A percentile compares a stretch with the other conserved stretches of the same genome.
Conservation (phyloP, 1,140 invertebrate genomes). For the Cotesia chilonis region DNA sequence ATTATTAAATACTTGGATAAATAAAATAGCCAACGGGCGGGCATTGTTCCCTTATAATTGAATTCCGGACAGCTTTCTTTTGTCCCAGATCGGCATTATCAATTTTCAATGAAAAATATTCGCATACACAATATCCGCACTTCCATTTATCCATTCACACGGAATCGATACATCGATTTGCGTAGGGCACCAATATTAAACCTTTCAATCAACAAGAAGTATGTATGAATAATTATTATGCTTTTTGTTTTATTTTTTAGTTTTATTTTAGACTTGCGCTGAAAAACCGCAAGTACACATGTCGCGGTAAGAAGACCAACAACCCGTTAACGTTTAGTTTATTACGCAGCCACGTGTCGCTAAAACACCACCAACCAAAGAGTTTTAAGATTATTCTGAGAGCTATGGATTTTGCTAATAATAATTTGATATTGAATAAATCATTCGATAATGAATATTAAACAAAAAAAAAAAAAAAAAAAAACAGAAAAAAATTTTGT, state of each 20-base stretch:
- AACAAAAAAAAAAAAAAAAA: too few species aligned
- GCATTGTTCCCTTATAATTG: constrained; percentile 1
- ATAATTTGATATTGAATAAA: too few species aligned
- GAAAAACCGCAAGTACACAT: constrained; percentile 19
- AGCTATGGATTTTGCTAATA: background rate
- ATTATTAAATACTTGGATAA: too few species aligned
- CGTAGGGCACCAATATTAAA: background rate
- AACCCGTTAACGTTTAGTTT: constrained; percentile 53
- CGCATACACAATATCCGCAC: background rate
- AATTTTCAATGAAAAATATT: background rate
- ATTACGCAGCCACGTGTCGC: constrained; percentile 55
- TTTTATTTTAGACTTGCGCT: background rate
- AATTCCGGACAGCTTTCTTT: background rate
- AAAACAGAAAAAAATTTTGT: too few species aligned
- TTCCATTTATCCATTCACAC: background rate
- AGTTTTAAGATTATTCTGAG: background rate
- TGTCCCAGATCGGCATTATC: constrained; percentile 1
- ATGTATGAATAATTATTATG: background rate
- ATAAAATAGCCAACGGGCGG: background rate
- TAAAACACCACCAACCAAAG: constrained; percentile 36
- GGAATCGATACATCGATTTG: background rate
- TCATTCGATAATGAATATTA: too few species aligned
- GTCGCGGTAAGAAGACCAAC: constrained; percentile 35
- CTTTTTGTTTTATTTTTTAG: constrained; percentile 20
- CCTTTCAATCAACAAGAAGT: background rate